Percentiles rank a stretch among this genome's conserved stretches.
phyloP scores from a whole-genome alignment of 1,140 invertebrate species.

The Drosophila lacteicornis region DNA sequence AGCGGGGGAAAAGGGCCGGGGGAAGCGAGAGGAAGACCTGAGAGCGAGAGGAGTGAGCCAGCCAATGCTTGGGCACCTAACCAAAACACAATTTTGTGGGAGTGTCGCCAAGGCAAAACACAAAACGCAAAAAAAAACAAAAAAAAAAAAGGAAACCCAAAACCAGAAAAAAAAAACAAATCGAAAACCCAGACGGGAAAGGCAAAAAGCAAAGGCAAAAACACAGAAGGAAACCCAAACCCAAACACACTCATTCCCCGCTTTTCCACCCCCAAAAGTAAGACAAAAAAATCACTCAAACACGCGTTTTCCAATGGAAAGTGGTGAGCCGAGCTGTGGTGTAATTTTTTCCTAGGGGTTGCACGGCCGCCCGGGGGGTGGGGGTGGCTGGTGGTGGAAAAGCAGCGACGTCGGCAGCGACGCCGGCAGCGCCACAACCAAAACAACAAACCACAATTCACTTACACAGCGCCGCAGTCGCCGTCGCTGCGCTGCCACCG shows the following conservation, averaged over 20 bases:
- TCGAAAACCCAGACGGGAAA: conserved; percentile 18
- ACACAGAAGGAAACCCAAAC: conserved; percentile 15
- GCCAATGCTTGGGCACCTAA: conserved; percentile 49
- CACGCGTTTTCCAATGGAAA: conserved; percentile 58
- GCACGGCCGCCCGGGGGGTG: not conserved
- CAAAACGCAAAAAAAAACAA: conserved; percentile 9
- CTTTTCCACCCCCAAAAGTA: conserved; percentile 34
- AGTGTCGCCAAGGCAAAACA: conserved; percentile 46
- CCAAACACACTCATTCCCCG: conserved; percentile 37
- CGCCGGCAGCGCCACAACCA: conserved; percentile 65
- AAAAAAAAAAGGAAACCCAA: conserved; percentile 17
- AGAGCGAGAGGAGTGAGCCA: conserved; percentile 25
- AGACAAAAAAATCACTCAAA: conserved; percentile 61
- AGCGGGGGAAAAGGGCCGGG: not conserved
- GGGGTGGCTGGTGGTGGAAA: not conserved
- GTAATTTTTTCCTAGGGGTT: conserved; percentile 56
- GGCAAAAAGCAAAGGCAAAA: conserved; percentile 14
- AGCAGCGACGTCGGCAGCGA: conserved; percentile 18
- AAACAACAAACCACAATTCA: conserved; percentile 85
- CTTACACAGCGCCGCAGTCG: conserved; percentile 63
- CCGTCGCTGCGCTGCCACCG: conserved; percentile 18
- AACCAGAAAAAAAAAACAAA: conserved; percentile 10
- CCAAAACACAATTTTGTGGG: conserved; percentile 60
- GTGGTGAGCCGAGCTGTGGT: conserved; percentile 49
- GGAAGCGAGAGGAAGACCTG: not conserved